Conservation (phyloP, 2,797 vertebrate species). For the Halcyon badia region DNA sequence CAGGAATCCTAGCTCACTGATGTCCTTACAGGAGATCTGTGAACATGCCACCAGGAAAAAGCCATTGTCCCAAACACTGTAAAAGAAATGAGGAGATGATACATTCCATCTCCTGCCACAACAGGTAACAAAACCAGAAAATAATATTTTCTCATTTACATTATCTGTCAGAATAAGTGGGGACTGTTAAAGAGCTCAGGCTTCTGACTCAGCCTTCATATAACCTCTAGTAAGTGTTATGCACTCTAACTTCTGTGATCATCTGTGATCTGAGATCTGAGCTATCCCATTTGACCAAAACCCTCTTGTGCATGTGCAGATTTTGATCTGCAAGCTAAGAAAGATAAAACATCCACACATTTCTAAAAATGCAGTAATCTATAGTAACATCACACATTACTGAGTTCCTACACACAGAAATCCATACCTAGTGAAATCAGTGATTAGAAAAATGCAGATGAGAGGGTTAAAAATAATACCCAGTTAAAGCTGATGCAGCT, state of each 20-base stretch:
- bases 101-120: neutral
- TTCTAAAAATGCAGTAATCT: neutral
- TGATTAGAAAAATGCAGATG: neutral
- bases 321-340: neutral
- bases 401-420: neutral
- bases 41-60: neutral
- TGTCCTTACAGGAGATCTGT: neutral
- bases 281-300: neutral
- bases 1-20: neutral
- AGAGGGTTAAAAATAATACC: neutral
- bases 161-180: neutral
- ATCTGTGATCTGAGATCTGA: neutral
- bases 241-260: neutral
- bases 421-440: slow-evolving; percentile 30
- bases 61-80: neutral
- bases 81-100: neutral
- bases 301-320: neutral
- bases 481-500: neutral
- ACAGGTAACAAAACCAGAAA: neutral
- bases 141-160: neutral
- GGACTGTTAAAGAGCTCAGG: neutral
- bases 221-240: neutral
- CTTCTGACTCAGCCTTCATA: neutral
- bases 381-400: neutral
- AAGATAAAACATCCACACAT: neutral